Percentiles rank a stretch among this genome's conserved stretches.
These are phyloP conservation scores for Megathymus violae DNA, from an alignment of 1,140 invertebrate species.

Conservation along the genomic window DNA sequence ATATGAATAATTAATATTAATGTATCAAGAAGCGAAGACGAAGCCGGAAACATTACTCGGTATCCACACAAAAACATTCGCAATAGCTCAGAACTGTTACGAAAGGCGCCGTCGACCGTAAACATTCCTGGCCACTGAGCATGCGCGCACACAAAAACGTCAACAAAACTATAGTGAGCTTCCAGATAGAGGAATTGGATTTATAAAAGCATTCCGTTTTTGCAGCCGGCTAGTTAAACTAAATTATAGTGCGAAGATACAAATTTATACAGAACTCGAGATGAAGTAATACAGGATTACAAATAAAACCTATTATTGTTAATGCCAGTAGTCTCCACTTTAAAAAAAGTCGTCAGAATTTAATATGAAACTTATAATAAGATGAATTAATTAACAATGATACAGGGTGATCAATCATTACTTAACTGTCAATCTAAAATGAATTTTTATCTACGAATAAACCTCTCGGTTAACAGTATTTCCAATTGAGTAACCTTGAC, in stretches of 20 bases:
- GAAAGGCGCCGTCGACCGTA: conserved; percentile 74
- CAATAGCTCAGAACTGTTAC: conserved; percentile 77
- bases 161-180: conserved; percentile 43
- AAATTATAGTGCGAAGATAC: neutral
- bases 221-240: conserved; percentile 1
- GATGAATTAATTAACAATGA: too few species aligned
- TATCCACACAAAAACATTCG: conserved; percentile 76
- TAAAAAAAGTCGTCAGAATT: too few species aligned
- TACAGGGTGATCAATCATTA: too few species aligned
- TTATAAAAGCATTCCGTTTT: conserved; percentile 20
- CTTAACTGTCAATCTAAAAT: too few species aligned
- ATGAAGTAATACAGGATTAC: too few species aligned
- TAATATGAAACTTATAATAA: too few species aligned
- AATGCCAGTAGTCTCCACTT: too few species aligned
- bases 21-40: neutral
- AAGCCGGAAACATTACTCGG: conserved; percentile 21
- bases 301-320: too few species aligned
- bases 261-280: too few species aligned
- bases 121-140: conserved; percentile 76
- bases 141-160: conserved; percentile 71
- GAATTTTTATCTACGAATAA: too few species aligned
- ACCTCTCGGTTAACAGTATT: neutral
- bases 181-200: conserved; percentile 40
- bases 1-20: too few species aligned
- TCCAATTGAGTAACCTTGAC: neutral